Evolutionary conservation across 92 coral and sea anemone genomes (phyloP), one percentile per base, ranked within the genome.

Genomic region (Epizoanthus scotinus): DNA sequence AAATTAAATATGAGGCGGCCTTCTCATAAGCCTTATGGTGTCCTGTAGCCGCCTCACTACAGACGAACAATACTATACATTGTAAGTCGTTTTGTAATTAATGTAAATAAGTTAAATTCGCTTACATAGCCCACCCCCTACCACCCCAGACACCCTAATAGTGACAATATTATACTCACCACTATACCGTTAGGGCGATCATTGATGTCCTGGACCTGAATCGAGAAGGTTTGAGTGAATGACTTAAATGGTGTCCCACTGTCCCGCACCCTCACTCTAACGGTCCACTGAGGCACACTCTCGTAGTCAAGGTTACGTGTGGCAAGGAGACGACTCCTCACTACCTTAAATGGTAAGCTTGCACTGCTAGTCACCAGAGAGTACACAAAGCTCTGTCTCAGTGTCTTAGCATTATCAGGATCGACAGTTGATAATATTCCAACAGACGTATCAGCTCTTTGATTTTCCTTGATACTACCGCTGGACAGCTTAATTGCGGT

Each of bases 221-320:
- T 89, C 7, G 90, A 81, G 26, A 95, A 82, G 10, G 87, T 22
- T 70, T 93, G 89, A 0, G 84, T 83, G 34, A 63, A 73, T 36
- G 84, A 87, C 26, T 86, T 82, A 0, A 84, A 19, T 34, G 97
- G 97, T 17, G 6, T 85, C 6, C 97, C 97, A 69, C 44, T 79
- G 75, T 95, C 99, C 66, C 59, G 88, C 24, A 91, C 94, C 42
- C 74, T 84, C 59, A 95, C 75, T 1, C 69, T 47, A 17, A 95
- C 82, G 22, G 85, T 72, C 99, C 99, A 95, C 72, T 85, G 90
- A 5, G 87, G 88, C 17, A 62, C 58, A 40, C 85, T 85, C 86
- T 95, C 99, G 63, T 59, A 95, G 79, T 93, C 89, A 1, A 93
- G 90, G 40, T 22, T 62, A 13, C 91, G 85, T 12, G 86, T 95